These are phyloP conservation scores for Hystrix cristata DNA, from an alignment of 2,113 vertebrate genomes.

Conservation along the genomic window DNA sequence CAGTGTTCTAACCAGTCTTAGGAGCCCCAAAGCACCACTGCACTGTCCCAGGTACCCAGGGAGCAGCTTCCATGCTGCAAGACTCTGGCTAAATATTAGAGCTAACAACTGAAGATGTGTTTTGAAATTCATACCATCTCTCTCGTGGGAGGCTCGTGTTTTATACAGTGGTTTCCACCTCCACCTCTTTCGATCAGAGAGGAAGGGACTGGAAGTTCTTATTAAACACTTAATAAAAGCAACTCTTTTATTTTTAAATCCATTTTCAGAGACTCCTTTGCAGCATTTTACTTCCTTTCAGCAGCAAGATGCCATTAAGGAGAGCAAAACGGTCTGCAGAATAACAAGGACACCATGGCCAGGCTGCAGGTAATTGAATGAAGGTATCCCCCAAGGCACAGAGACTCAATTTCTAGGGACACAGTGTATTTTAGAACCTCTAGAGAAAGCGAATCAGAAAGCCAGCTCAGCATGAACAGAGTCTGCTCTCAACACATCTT, in stretches of 20 bases:
- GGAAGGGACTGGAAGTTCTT: constrained; percentile 67
- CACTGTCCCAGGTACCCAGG: not conserved
- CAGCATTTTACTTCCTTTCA: constrained; percentile 61
- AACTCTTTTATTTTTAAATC: constrained; percentile 68
- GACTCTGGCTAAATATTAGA: constrained; percentile 19
- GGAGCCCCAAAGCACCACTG: not conserved
- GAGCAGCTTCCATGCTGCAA: not conserved
- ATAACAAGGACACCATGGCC: not conserved
- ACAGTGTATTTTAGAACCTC: not conserved
- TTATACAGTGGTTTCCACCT: constrained; percentile 52
- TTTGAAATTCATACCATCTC: constrained; percentile 63
- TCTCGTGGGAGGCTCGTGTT: constrained; percentile 43
- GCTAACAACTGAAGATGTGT: constrained; percentile 64
- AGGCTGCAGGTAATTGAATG: constrained; percentile 41
- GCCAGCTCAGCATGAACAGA: not conserved
- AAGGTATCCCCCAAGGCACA: not conserved
- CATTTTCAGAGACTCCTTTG: constrained; percentile 69
- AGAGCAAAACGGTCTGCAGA: constrained; percentile 8
- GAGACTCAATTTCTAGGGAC: constrained; percentile 32
- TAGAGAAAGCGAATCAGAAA: not conserved
- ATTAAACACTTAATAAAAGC: constrained; percentile 78
- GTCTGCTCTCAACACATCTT: not conserved
- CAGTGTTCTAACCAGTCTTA: not conserved
- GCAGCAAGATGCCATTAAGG: constrained; percentile 59
- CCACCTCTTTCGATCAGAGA: constrained; percentile 59